Evolutionary conservation across 2,113 vertebrate genomes (phyloP), one percentile per base, ranked within the genome.

Genomic region (Brachirus orientalis): DNA sequence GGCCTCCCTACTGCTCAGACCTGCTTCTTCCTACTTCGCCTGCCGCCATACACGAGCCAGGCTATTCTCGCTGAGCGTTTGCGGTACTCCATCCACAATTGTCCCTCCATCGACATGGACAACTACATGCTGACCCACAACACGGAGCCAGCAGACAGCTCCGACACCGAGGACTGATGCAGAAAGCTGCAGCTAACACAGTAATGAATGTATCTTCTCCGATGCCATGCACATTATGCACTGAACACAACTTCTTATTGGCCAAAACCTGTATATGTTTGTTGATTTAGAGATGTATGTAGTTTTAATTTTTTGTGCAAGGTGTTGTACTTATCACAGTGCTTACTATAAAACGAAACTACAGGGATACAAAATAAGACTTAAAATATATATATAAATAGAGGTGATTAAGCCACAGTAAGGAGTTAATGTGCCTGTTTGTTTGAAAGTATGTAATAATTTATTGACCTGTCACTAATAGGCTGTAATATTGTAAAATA

Each of bases 91-190:
- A 94, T 94, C 83, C 93, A 94, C 88, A 94, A 94, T 89, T 94
- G 94, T 55, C 91, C 92, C 63, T 94, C 93, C 53, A 94, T 94
- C 61, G 94, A 94, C 86, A 94, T 94, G 94, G 94, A 94, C 87
- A 94, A 94, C 88, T 94, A 94, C 88, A 94, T 94, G 94, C 88
- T 94, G 75, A 93, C 93, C 4, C 92, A 93, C 80, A 94, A 94
- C 90, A 93, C 91, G 0, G 94, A 94, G 3, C 83, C 90, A 1
- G 88, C 86, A 5, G 93, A 94, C 67, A 91, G 88, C 76, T 94
- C 92, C 2, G 93, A 91, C 80, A 86, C 86, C 0, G 93, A 94
- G 47, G 93, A 92, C 75, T 94, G 77, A 94, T 7, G 56, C 35
- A 16, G 52, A 44, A 4, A 22, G 14, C 63, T 20, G 47, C 13